Evolutionary conservation across 2,888 invertebrate species (phyloP).

Genomic region (Nesidiocoris tenuis): DNA sequence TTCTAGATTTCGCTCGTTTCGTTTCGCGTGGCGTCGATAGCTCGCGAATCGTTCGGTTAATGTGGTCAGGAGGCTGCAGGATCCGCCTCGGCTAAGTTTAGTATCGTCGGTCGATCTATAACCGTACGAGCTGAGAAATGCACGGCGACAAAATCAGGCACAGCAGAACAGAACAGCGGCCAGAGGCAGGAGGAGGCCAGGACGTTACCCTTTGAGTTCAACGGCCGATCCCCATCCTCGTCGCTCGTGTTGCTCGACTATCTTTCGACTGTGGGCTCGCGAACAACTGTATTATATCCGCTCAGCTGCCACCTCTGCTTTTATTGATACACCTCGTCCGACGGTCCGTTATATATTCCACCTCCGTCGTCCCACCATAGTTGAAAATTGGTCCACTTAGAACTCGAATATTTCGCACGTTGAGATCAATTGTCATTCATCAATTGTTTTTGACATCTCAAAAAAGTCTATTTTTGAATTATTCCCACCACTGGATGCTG

Average conservation of each 20-base stretch:
- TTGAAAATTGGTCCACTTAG: not conserved
- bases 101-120: not conserved
- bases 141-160: not conserved
- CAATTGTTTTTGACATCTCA: no score
- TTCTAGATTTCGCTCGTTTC: no score
- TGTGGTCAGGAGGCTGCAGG: not conserved
- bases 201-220: constrained; percentile 38
- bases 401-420: no score
- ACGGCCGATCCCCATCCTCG: constrained; percentile 16
- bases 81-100: not conserved
- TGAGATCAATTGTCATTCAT: no score
- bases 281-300: not conserved
- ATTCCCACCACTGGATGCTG: no score
- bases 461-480: no score
- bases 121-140: not conserved
- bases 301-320: constrained; percentile 1
- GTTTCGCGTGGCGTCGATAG: no score
- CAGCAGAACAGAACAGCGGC: not conserved
- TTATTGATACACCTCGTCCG: not conserved
- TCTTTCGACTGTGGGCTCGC: not conserved
- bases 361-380: not conserved
- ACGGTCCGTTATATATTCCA: not conserved
- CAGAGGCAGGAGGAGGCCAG: constrained; percentile 12
- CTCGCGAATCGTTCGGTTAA: no score
- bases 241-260: not conserved